These are phyloP conservation scores for Hydrolagus colliei DNA, from an alignment of 2,797 vertebrate species.

Conservation along the genomic window DNA sequence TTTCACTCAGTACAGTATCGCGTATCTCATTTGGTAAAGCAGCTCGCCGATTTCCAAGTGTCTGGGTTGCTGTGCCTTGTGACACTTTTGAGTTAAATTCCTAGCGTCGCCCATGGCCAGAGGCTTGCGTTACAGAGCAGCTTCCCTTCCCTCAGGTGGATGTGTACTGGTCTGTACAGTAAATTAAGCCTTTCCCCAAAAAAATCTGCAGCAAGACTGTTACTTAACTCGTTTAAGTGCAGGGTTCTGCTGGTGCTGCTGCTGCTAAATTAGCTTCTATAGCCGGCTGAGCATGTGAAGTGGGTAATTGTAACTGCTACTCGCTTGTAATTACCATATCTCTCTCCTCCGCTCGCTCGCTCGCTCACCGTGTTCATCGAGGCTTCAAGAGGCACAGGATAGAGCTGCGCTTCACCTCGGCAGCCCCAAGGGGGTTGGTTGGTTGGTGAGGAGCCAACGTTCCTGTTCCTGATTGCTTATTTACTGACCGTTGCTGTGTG, in stretches of 20 bases:
- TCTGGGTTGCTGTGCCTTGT: no score
- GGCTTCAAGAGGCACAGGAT: neutral
- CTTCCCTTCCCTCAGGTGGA: neutral
- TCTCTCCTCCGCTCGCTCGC: neutral
- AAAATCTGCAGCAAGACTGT: neutral
- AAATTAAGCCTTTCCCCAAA: neutral
- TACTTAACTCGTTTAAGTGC: neutral
- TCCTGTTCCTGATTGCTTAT: neutral
- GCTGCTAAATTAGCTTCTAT: neutral
- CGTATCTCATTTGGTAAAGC: no score
- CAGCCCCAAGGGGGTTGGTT: no score
- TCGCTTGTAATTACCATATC: neutral
- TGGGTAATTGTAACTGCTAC: neutral
- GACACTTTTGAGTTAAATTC: neutral
- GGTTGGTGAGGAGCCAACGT: no score
- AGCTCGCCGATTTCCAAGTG: no score
- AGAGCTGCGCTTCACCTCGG: no score
- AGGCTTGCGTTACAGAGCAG: neutral
- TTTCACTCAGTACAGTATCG: no score
- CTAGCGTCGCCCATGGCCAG: neutral
- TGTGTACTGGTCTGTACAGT: neutral
- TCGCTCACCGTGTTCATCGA: neutral
- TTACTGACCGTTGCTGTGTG: neutral
- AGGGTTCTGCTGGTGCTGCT: neutral
- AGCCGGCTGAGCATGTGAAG: neutral